Evolutionary conservation across 2,888 invertebrate species (phyloP), one percentile per base, ranked within the genome.

Genomic region (Leucoptera coffeella): DNA sequence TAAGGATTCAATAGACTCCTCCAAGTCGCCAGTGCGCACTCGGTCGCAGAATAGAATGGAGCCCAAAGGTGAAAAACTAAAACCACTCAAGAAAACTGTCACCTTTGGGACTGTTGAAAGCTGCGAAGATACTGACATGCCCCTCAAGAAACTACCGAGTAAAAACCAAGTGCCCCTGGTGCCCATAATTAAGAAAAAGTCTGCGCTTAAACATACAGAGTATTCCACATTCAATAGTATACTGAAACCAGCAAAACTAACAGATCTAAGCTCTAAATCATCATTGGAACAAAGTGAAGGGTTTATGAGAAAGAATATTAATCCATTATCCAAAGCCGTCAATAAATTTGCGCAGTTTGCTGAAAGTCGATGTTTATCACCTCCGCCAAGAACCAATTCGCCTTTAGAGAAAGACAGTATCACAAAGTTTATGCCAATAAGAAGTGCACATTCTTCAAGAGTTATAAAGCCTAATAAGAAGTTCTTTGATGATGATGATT

Each of bases 391-490:
- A 36, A 62, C 51, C 36, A 32, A 44, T 25, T 69, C 69, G 32
- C 60, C 61, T 19, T 35, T 55, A 10, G 62, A 67, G 20, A 62
- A 53, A 39, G 64, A 65, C 20, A 44, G 41, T 8, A 42, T 37
- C 32, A 41, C 47, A 26, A 82, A 80, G 50, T 88, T 88, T 67
- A 78, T 86, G 15, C 90, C 90, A 11, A 76, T 82, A 24, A 76
- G 86, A 40, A 90, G 89, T 67, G 84, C 78, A 10, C 84, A 89
- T 50, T 90, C 90, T 22, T 88, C 88, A 4, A 74, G 91, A 36
- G 85, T 88, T 22, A 90, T 90, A 28, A 91, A 87, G 50, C 90
- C 91, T 21, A 90, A 88, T 45, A 91, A 89, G 57, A 77, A 84
- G 36, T 85, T 90, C 43, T 76, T 87, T 29, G 85, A 85, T 44